A percentile compares a stretch with the other conserved stretches of the same genome.
Conservation (phyloP, 1,140 invertebrate genomes). For the Ectropis grisescens region DNA sequence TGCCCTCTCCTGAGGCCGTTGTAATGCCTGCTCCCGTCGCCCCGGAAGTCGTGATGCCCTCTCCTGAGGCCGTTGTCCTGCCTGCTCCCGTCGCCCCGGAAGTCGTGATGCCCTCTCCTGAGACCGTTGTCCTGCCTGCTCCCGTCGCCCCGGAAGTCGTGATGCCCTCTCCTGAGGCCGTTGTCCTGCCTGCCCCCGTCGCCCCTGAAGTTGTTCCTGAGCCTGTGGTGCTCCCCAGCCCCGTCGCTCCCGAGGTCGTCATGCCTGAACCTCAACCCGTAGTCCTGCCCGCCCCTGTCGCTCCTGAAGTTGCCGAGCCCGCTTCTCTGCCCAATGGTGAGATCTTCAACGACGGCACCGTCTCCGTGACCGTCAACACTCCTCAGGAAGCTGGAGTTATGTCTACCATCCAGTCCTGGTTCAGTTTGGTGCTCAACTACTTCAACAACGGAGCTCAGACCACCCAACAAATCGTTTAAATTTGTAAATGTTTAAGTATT, state of each 20-base stretch:
- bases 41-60: constrained; percentile 4
- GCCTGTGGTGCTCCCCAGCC: constrained; percentile 6
- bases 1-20: constrained; percentile 6
- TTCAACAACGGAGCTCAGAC: constrained; percentile 26
- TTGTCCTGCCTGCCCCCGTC: constrained; percentile 7
- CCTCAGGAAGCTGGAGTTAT: constrained; percentile 23
- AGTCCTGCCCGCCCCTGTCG: constrained; percentile 6
- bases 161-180: constrained; percentile 6
- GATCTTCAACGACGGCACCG: constrained; percentile 38
- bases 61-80: constrained; percentile 7
- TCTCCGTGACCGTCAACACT: constrained; percentile 30
- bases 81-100: constrained; percentile 13
- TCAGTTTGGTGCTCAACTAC: constrained; percentile 44
- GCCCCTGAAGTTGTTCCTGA: constrained; percentile 11
- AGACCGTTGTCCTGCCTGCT: constrained; percentile 11
- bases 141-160: constrained; percentile 11
- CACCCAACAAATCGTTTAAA: constrained; percentile 33
- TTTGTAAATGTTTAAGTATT: background rate
- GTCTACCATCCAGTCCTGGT: constrained; percentile 32
- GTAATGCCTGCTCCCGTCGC: constrained; percentile 3
- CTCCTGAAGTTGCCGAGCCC: constrained; percentile 12
- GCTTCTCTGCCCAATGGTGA: constrained; percentile 19
- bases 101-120: constrained; percentile 7
- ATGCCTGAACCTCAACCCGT: constrained; percentile 12
- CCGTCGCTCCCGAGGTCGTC: constrained; percentile 8